A percentile compares a stretch with the other conserved stretches of the same genome.
Conservation (phyloP, 2,797 vertebrate genomes). For the Acanthurus lineatus region DNA sequence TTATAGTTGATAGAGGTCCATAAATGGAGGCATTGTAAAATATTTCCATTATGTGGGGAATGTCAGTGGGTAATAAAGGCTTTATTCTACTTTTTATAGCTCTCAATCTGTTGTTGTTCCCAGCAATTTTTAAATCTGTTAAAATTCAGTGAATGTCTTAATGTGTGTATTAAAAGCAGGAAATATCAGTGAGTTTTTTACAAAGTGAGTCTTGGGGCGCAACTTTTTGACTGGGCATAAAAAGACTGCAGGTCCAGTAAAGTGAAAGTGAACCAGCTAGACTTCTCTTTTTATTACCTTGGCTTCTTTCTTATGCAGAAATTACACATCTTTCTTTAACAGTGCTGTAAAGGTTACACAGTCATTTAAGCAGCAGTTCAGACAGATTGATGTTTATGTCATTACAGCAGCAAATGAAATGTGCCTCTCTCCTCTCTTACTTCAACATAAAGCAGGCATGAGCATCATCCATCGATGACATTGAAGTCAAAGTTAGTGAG, state of each 20-base stretch:
- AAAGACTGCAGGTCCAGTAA: conserved; percentile 67
- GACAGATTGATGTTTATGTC: conserved; percentile 89
- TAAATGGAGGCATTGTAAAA: conserved; percentile 86
- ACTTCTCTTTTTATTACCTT: conserved; percentile 69
- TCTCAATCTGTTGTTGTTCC: conserved; percentile 88
- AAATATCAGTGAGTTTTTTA: conserved; percentile 57
- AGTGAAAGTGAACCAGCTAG: conserved; percentile 69
- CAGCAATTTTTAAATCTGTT: conserved; percentile 78
- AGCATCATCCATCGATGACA: conserved; percentile 78
- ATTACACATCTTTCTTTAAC: conserved; percentile 86
- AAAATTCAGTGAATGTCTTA: conserved; percentile 72
- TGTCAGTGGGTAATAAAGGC: conserved; percentile 85
- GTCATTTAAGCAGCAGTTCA: conserved; percentile 87
- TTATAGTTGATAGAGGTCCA: conserved; percentile 81
- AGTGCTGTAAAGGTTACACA: conserved; percentile 87
- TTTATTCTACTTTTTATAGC: conserved; percentile 83
- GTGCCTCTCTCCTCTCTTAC: conserved; percentile 56
- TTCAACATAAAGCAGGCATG: conserved; percentile 76
- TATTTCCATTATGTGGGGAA: conserved; percentile 85
- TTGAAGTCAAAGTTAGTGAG: conserved; percentile 59
- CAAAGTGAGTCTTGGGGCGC: conserved; percentile 69
- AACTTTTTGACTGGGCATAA: conserved; percentile 74
- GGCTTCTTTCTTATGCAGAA: conserved; percentile 75
- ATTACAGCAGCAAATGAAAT: conserved; percentile 82
- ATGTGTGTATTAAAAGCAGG: conserved; percentile 55